phyloP scores from a whole-genome alignment of 2,888 invertebrate species.

The Xestia ashworthii region DNA sequence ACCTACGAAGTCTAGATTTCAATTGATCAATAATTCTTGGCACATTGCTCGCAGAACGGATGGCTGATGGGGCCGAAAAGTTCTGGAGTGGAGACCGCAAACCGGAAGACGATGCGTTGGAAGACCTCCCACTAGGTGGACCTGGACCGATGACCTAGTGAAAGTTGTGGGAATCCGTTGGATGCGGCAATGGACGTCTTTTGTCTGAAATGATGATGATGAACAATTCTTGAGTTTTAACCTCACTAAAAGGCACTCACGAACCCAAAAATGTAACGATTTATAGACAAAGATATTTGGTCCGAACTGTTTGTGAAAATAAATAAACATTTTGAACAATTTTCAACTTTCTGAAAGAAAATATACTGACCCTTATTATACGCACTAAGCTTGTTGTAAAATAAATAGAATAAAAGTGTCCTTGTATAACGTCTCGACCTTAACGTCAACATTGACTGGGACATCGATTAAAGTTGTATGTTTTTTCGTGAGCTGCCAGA shows the following conservation, averaged over 20 bases:
- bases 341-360: not conserved
- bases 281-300: not conserved
- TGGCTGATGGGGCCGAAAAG: no score
- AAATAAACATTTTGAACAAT: not conserved
- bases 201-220: no score
- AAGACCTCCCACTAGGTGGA: no score
- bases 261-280: not conserved
- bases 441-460: slow-evolving; percentile 12
- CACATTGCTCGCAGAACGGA: no score
- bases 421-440: slow-evolving; percentile 38
- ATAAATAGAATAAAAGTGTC: slow-evolving; percentile 19
- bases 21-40: not conserved
- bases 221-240: not conserved
- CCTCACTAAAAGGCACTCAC: not conserved
- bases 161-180: no score
- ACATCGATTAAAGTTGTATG: slow-evolving; percentile 40
- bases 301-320: not conserved
- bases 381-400: slow-evolving; percentile 15
- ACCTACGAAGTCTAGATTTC: not conserved
- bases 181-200: no score
- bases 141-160: no score
- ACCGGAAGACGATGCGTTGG: no score
- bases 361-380: not conserved
- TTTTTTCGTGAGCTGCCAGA: slow-evolving; percentile 47
- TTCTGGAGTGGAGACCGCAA: no score